Conservation (phyloP, 2,797 vertebrate genomes). For the Columba guinea region DNA sequence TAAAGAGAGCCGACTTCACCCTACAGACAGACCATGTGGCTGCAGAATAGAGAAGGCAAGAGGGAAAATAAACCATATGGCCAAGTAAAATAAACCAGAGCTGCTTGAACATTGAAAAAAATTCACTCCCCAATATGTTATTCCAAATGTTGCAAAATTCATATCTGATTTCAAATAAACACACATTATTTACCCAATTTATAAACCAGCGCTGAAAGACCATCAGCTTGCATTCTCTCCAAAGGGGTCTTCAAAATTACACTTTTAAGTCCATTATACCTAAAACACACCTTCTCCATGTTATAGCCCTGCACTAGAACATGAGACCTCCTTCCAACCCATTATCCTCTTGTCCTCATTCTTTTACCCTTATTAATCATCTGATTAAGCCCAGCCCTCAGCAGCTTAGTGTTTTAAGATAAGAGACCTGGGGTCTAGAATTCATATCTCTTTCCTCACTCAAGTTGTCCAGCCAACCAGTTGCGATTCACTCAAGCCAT, state of each 20-base stretch:
- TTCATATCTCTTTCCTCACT: background rate
- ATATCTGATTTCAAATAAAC: constrained; percentile 11
- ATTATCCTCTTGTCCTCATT: background rate
- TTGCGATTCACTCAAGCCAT: background rate
- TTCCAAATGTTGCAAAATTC: background rate
- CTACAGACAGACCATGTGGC: background rate
- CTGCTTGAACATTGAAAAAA: background rate
- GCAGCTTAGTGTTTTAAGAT: background rate
- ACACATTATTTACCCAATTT: background rate
- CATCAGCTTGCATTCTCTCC: background rate
- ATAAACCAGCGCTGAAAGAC: background rate
- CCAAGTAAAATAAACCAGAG: constrained; percentile 24
- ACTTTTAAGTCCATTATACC: background rate
- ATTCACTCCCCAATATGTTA: background rate
- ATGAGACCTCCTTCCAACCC: background rate
- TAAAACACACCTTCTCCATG: background rate
- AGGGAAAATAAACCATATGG: background rate
- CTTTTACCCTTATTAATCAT: background rate
- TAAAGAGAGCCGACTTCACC: background rate
- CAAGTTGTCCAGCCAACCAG: background rate
- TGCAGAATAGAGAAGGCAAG: background rate
- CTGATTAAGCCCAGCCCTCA: background rate
- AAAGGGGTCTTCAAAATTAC: background rate
- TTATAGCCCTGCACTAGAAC: background rate
- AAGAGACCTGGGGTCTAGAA: background rate